Base-by-base conservation (phyloP, 2,797 vertebrate genomes). In the Acanthiza pusilla region DNA sequence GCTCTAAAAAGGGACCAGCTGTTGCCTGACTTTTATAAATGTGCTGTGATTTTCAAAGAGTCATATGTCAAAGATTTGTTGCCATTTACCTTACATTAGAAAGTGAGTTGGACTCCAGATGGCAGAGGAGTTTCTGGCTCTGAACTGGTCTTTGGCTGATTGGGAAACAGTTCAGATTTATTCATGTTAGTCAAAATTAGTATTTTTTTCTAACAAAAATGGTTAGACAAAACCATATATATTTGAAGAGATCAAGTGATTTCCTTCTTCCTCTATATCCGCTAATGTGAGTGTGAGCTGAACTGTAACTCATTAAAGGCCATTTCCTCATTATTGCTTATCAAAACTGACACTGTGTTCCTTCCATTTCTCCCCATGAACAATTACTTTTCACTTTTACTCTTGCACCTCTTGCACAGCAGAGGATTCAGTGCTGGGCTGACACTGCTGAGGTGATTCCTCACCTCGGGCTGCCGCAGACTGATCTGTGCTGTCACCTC, bases 21-120 rank as follows among this genome's bases (percentile, higher is more conserved):
- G 70, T 85, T 88, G 27, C 60, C 88, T 86, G 34, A 62, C 66
- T 88, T 87, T 27, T 61, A 34, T 38, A 77, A 75, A 89, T 72
- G 15, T 30, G 25, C 79, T 61, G 11, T 76, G 81, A 60, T 91
- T 93, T 88, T 75, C 63, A 65, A n/a, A 65, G 71, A 91, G 81
- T 88, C 47, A 47, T 27, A 51, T 80, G 66, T 61, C 55, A 77
- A 62, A 76, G 48, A 75, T 92, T 74, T 89, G 26, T 90, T 90
- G 58, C 8, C 57, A 5, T 57, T 83, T 81, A 66, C 38, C 29
- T 85, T 83, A 32, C 48, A 23, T 85, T 58, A 85, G 54, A 75
- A 94, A 71, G 34, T 7, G 58, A 72, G 36, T 42, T 43, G 43
- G 34, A 42, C 45, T 88, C 94, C 55, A 62, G 47, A 30, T 68